Conservation (phyloP, 2,888 invertebrate genomes). For the Cephus pulcher region DNA sequence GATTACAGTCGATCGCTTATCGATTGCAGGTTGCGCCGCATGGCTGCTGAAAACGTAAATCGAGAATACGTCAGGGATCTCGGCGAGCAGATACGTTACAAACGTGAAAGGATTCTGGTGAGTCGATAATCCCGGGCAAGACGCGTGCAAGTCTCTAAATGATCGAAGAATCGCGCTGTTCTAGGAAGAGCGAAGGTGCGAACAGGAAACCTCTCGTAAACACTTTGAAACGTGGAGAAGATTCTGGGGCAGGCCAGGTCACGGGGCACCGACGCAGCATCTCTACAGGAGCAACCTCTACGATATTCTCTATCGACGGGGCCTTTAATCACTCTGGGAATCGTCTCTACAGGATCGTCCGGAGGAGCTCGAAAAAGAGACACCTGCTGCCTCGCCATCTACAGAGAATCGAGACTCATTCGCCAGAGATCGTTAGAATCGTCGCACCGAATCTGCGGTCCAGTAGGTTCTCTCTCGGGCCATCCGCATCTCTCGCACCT, state of each 20-base stretch:
- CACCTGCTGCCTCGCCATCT: too few relatives aligned
- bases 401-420: too few relatives aligned
- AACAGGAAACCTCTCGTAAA: constrained; percentile 74
- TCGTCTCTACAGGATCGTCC: neutral
- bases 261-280: constrained; percentile 70
- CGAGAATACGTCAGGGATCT: constrained; percentile 51
- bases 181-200: constrained; percentile 73
- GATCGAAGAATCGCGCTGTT: constrained; percentile 31
- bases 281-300: constrained; percentile 60
- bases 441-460: too few relatives aligned
- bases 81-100: constrained; percentile 53
- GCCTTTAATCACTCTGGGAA: constrained; percentile 43
- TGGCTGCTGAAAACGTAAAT: constrained; percentile 36
- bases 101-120: constrained; percentile 50
- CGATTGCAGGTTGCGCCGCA: constrained; percentile 42
- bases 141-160: neutral
- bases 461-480: too few relatives aligned
- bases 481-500: too few relatives aligned
- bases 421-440: too few relatives aligned
- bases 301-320: constrained; percentile 59
- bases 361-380: neutral
- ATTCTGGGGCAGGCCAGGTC: constrained; percentile 85
- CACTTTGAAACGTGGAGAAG: constrained; percentile 83
- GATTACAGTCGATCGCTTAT: too few relatives aligned
- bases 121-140: constrained; percentile 24